Evolutionary conservation across 2,113 vertebrate species (phyloP), one percentile per base, ranked within the genome.

Genomic region (Chloropsis hardwickii): DNA sequence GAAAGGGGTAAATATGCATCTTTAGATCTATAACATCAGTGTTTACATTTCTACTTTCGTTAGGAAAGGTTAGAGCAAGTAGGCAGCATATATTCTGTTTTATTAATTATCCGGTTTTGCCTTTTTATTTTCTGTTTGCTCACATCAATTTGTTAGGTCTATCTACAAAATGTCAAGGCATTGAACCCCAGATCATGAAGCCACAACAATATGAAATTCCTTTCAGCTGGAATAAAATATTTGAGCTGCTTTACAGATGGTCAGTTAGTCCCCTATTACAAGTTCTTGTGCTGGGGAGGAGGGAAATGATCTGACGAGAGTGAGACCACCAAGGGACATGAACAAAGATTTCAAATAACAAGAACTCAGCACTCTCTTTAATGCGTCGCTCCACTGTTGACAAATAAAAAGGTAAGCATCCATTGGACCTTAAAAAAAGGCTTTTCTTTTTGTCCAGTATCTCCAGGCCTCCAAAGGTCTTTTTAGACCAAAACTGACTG

Each of bases 381-480:
- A 27, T 8, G 48, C 3, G 0, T 24, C 1, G 9, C 9, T 86
- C 16, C 48, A 8, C 3, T 53, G n/a, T 12, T 18, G n/a, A 60
- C 28, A 86, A 83, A 86, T 29, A 28, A 61, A 91, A 66, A 50
- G 2, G 9, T 27, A 50, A 81, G 9, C 4, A 64, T 51, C 5
- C 28, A 39, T 6, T 57, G n/a, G 3, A 61, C 12, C 11, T 27
- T 76, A 39, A 50, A 9, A 51, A 81, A 56, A 70, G 16, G 12
- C 2, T 65, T 60, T 60, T 51, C 15, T 15, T 25, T 89, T 50
- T 1, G 13, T 58, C 10, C 39, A 35, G 4, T 42, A 58, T 47
- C 14, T 90, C 33, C 29, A 77, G 10, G 23, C 21, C 23, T 70
- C 50, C 21, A 48, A 80, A 69, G 9, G 53, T 64, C 40, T 53